Evolutionary conservation across 2,888 invertebrate genomes (phyloP).

Genomic region (Xylophagus ater): DNA sequence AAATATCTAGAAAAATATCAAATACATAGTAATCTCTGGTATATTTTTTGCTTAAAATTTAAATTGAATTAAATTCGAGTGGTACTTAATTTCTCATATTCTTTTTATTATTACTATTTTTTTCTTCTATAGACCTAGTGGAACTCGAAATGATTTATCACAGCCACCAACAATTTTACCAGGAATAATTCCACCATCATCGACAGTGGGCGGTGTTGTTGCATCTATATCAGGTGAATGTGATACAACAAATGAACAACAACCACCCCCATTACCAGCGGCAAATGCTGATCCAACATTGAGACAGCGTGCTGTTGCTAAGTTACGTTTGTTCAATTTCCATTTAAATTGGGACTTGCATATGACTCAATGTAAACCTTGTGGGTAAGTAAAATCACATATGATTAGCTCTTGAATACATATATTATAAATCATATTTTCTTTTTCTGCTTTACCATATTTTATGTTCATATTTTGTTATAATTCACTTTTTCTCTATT

Average conservation of each 20-base stretch:
- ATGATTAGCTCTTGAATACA: no score
- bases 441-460: no score
- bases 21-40: no score
- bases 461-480: no score
- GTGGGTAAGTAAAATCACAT: conserved; percentile 39
- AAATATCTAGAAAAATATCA: no score
- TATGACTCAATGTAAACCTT: conserved; percentile 40
- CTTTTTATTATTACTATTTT: no score
- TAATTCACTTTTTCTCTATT: no score
- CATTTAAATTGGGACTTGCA: conserved; percentile 40
- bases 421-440: no score
- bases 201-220: neutral
- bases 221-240: neutral
- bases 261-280: conserved; percentile 8
- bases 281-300: conserved; percentile 30
- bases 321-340: conserved; percentile 40
- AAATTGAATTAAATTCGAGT: no score
- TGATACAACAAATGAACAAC: neutral
- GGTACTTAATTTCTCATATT: no score
- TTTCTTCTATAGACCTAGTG: conserved; percentile 15
- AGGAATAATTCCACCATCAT: neutral
- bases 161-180: conserved; percentile 14
- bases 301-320: conserved; percentile 39
- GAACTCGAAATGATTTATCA: conserved; percentile 19
- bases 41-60: no score